Evolutionary conservation across 2,888 invertebrate genomes (phyloP), one percentile per base, ranked within the genome.

Genomic region (Antheraea assamensis): DNA sequence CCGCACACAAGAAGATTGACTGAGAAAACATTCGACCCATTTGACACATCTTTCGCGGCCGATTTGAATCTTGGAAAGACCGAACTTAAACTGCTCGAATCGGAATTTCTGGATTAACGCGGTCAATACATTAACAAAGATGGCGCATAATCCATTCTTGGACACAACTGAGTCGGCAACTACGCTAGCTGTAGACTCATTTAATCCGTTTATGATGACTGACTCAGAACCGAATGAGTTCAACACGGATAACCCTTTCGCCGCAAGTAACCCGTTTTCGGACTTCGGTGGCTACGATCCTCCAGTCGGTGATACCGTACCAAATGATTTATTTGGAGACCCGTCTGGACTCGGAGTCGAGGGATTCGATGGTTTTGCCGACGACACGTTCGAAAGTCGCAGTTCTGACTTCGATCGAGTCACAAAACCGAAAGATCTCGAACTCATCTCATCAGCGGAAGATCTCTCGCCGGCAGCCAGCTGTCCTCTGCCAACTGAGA

Each of bases 61-160:
- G 96, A 96, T 83, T 94, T 98, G 68, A 96, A 96, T 77, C 97
- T 97, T 0, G 97, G 98, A 3, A 96, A 96, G 87, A 96, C 97
- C 0, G 98, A 98, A 89, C 88, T 98, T 0, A 97, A 97, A 84
- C 87, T 97, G 30, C 90, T 98, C 0, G 98, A 98, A 87, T 97
- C 96, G 72, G 97, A 98, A 88, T 94, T 98, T 81, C 80, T 94
- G 75, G 77, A 82, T 58, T 79, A 88, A 88, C 76, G 79, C 19
- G 52, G 64, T 58, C 0, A 73, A 47, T 42, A 71, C 66, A 19
- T 42, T 52, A 66, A 75, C 27, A 71, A 74, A 61, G 78, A 97
- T 97, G 97, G 97, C 97, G 70, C 92, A 83, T 71, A 98, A 98
- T 95, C 98, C 98, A 31, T 98, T 98, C 86, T 91, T 98, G 74